Evolutionary conservation across 2,888 invertebrate species (phyloP).

Genomic region (Melanophora roralis): DNA sequence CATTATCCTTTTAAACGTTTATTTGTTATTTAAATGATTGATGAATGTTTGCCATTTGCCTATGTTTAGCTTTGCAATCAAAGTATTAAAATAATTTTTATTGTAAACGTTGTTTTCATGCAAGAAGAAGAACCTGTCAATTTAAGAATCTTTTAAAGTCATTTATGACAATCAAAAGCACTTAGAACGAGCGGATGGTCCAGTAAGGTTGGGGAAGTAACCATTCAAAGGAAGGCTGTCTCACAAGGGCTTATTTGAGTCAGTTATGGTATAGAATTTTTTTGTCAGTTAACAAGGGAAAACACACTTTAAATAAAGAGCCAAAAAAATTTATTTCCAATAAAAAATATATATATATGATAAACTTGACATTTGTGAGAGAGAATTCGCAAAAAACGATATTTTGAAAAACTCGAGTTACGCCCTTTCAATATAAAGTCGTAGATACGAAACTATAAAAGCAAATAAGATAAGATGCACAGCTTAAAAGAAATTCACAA

Average conservation of each 20-base stretch:
- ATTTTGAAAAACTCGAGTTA: too few species aligned
- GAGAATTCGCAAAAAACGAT: too few species aligned
- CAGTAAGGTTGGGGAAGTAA: constrained; percentile 30
- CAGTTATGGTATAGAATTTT: constrained; percentile 7
- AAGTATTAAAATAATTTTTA: neutral
- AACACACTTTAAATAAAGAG: neutral
- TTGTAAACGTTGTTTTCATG: constrained; percentile 42
- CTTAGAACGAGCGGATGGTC: neutral
- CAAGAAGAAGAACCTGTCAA: constrained; percentile 41
- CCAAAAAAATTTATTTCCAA: neutral
- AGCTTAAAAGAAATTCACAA: too few species aligned
- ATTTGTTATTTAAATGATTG: constrained; percentile 51
- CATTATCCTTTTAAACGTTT: constrained; percentile 15
- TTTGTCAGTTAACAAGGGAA: neutral
- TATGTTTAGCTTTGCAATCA: constrained; percentile 20
- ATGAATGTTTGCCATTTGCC: constrained; percentile 51
- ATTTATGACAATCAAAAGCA: constrained; percentile 42
- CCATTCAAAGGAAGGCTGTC: constrained; percentile 13
- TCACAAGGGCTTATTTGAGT: constrained; percentile 21
- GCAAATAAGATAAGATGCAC: too few species aligned
- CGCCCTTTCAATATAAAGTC: too few species aligned
- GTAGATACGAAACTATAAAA: too few species aligned
- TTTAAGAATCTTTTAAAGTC: constrained; percentile 51
- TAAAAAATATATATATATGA: too few species aligned
- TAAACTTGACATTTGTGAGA: too few species aligned